Percentiles rank a stretch among this genome's conserved stretches.
phyloP scores from a whole-genome alignment of 23 tunicate genomes.

The Halocynthia aurantium region DNA sequence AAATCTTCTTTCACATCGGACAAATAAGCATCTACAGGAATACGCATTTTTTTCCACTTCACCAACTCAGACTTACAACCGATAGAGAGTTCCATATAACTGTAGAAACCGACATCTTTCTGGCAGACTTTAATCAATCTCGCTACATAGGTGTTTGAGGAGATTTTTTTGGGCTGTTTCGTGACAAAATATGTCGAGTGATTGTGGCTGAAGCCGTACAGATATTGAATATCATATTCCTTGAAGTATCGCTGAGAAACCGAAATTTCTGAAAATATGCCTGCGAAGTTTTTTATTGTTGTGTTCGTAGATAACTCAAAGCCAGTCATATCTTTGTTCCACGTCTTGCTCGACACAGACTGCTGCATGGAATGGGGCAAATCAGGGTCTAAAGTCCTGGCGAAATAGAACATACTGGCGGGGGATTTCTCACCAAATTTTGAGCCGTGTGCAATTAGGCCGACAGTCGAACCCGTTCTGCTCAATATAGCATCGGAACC shows the following conservation, averaged over 20 bases:
- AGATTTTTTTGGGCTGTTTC: slow-evolving; percentile 29
- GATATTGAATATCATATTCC: slow-evolving; percentile 34
- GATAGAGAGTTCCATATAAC: slow-evolving; percentile 47
- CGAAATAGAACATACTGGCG: slow-evolving; percentile 27
- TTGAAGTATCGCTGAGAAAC: slow-evolving; percentile 12
- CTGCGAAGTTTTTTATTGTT: background rate
- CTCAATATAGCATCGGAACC: background rate
- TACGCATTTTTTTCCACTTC: slow-evolving; percentile 1
- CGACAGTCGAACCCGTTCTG: slow-evolving; percentile 9
- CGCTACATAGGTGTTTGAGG: slow-evolving; percentile 11
- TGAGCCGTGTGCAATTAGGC: background rate
- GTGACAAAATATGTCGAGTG: slow-evolving; percentile 67
- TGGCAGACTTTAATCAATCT: slow-evolving; percentile 60
- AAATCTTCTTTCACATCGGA: slow-evolving; percentile 31
- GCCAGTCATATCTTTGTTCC: slow-evolving; percentile 38
- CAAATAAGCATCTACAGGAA: slow-evolving; percentile 36
- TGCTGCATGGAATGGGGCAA: slow-evolving; percentile 27
- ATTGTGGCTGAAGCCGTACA: slow-evolving; percentile 56
- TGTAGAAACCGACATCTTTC: slow-evolving; percentile 40
- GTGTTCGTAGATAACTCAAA: slow-evolving; percentile 36
- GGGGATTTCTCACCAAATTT: no score
- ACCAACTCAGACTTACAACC: slow-evolving; percentile 21
- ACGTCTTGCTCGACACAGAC: slow-evolving; percentile 66
- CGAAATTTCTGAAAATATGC: slow-evolving; percentile 20
- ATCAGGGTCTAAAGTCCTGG: slow-evolving; percentile 43